A percentile compares a stretch with the other conserved stretches of the same genome.
Evolutionary conservation across 2,888 invertebrate species (phyloP).

Genomic region (Drepanosiphum platanoidis): DNA sequence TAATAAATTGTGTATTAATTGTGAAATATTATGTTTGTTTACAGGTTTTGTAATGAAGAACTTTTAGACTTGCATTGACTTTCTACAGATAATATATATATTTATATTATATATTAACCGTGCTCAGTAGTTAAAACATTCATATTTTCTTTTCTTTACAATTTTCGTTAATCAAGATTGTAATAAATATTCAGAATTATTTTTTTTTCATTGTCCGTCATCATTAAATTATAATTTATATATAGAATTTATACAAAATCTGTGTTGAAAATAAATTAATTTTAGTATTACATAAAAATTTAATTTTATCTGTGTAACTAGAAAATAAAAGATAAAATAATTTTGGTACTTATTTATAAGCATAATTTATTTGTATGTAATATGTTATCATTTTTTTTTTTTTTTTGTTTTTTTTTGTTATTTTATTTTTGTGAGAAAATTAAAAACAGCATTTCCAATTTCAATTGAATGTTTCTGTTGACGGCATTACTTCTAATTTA

Average conservation of each 20-base stretch:
- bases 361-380: constrained; percentile 29
- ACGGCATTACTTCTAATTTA: neutral
- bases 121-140: constrained; percentile 42
- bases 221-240: neutral
- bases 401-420: constrained; percentile 3
- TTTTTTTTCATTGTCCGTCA: neutral
- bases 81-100: constrained; percentile 29
- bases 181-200: constrained; percentile 17
- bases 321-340: neutral
- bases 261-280: constrained; percentile 21
- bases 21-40: constrained; percentile 24
- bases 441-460: constrained; percentile 2
- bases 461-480: neutral
- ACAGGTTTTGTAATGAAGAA: constrained; percentile 51
- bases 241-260: constrained; percentile 38
- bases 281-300: constrained; percentile 32
- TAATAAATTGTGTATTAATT: no score
- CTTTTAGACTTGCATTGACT: constrained; percentile 44
- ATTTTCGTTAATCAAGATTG: constrained; percentile 10
- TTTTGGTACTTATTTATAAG: constrained; percentile 35
- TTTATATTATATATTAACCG: constrained; percentile 24
- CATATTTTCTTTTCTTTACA: constrained; percentile 38
- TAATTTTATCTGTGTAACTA: constrained; percentile 23
- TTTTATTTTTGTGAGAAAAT: neutral
- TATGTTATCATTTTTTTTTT: constrained; percentile 27